These are phyloP conservation scores for Laupala kohalensis DNA, from an alignment of 1,140 invertebrate species.

Conservation along the genomic window DNA sequence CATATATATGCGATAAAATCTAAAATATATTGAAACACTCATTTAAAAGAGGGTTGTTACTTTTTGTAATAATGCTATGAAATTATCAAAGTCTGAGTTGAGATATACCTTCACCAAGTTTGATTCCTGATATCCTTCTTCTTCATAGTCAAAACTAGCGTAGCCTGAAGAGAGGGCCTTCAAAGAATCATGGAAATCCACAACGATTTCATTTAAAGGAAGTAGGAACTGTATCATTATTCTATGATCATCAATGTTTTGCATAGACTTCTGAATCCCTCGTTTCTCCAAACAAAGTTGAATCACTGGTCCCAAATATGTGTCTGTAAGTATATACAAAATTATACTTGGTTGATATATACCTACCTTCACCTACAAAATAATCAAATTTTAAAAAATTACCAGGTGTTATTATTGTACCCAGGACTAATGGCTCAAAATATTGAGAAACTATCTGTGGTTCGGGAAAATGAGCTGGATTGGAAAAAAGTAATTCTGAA, in stretches of 20 bases:
- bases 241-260: slow-evolving; percentile 67
- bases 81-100: too few species aligned
- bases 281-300: slow-evolving; percentile 62
- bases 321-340: slow-evolving; percentile 29
- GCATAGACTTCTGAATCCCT: slow-evolving; percentile 57
- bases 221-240: slow-evolving; percentile 71
- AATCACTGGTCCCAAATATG: slow-evolving; percentile 56
- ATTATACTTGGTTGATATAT: neutral
- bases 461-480: slow-evolving; percentile 71
- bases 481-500: slow-evolving; percentile 62
- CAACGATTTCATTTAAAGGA: slow-evolving; percentile 83
- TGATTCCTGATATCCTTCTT: slow-evolving; percentile 64
- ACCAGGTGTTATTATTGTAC: slow-evolving; percentile 79
- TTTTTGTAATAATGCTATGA: too few species aligned
- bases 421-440: slow-evolving; percentile 77
- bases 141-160: slow-evolving; percentile 96
- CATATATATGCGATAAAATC: too few species aligned
- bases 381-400: slow-evolving; percentile 18
- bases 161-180: slow-evolving; percentile 87
- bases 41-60: too few species aligned
- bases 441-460: slow-evolving; percentile 51
- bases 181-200: slow-evolving; percentile 88
- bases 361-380: neutral
- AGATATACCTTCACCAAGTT: slow-evolving; percentile 63
- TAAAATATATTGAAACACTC: too few species aligned